Evolutionary conservation across 1,140 invertebrate genomes (phyloP), one percentile per base, ranked within the genome.

Genomic region (Phymorhynchus buccinoides): DNA sequence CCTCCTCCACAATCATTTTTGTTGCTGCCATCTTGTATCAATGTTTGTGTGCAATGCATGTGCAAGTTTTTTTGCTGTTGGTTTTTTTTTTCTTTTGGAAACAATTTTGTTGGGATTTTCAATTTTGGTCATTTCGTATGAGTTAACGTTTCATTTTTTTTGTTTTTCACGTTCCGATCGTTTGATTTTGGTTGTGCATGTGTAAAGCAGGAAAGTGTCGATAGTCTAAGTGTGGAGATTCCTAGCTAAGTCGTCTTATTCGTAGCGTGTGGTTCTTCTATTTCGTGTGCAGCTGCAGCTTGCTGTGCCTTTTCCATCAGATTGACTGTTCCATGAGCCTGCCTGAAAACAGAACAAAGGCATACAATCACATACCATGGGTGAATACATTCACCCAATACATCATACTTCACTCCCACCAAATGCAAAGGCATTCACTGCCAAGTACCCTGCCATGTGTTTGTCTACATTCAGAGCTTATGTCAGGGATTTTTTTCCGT

Each of bases 241-340:
- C 30, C 30, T n/a, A 66, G 30, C 22, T n/a, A 16, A 66, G 62
- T 66, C 3, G 4, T 66, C 27, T 75, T 75, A 9, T 7, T 22
- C 14, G 73, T 18, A 27, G 6, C 41, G 35, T 75, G 30, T 14
- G 9, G 30, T 71, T 37, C 32, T 71, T 35, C 18, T 35, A 32
- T 66, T n/a, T n/a, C n/a, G n/a, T n/a, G n/a, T 71, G 68, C 35
- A 62, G 56, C 56, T 62, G 56, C 56, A 62, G 56, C 56, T 62
- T 62, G 56, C 56, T 62, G 22, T 62, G 56, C 56, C 56, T 62
- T 62, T 62, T 62, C 56, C 56, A 62, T 62, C 56, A 62, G n/a
- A 62, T 27, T 27, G 22, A 62, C 56, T 62, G 56, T 62, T 62
- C 56, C 30, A 35, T 71, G 68, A 71, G 68, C 35, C 35, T 71